phyloP scores from a whole-genome alignment of 2,888 invertebrate species.

The Ecdyonurus torrentis region DNA sequence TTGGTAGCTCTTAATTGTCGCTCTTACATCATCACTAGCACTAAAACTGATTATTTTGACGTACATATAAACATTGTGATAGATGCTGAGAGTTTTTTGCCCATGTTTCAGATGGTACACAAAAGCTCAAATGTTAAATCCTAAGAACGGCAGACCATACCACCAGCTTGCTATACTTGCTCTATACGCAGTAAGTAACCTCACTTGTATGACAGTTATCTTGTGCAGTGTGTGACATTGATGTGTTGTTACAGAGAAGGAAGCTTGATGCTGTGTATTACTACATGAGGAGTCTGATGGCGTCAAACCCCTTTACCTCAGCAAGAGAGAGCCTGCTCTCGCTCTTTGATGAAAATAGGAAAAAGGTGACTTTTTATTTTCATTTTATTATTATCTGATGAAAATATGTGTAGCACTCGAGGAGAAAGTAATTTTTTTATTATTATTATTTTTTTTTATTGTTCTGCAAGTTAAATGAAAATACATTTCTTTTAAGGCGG shows the following conservation, averaged over 20 bases:
- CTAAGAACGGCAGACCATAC: conserved; percentile 88
- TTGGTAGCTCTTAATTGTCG: too few relatives aligned
- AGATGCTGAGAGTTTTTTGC: too few relatives aligned
- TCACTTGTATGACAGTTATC: conserved; percentile 3
- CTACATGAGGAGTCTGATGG: conserved; percentile 88
- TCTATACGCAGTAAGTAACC: conserved; percentile 47
- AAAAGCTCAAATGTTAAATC: conserved; percentile 83
- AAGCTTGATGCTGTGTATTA: conserved; percentile 94
- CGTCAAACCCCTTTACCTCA: conserved; percentile 81
- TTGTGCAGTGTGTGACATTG: neutral
- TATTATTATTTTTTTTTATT: too few relatives aligned
- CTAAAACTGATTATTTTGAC: too few relatives aligned
- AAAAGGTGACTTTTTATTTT: too few relatives aligned
- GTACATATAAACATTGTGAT: too few relatives aligned
- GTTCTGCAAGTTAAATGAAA: too few relatives aligned
- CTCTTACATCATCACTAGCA: too few relatives aligned
- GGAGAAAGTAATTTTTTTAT: neutral
- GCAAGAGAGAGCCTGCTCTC: conserved; percentile 78
- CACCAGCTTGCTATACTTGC: conserved; percentile 88
- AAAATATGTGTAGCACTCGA: conserved; percentile 6
- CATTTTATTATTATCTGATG: too few relatives aligned
- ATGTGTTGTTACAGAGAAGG: conserved; percentile 48
- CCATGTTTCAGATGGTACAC: conserved; percentile 65
- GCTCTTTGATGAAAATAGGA: conserved; percentile 83
- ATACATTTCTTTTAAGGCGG: too few relatives aligned